Evolutionary conservation across 2,797 vertebrate genomes (phyloP).

Genomic region (Anniella stebbinsi): DNA sequence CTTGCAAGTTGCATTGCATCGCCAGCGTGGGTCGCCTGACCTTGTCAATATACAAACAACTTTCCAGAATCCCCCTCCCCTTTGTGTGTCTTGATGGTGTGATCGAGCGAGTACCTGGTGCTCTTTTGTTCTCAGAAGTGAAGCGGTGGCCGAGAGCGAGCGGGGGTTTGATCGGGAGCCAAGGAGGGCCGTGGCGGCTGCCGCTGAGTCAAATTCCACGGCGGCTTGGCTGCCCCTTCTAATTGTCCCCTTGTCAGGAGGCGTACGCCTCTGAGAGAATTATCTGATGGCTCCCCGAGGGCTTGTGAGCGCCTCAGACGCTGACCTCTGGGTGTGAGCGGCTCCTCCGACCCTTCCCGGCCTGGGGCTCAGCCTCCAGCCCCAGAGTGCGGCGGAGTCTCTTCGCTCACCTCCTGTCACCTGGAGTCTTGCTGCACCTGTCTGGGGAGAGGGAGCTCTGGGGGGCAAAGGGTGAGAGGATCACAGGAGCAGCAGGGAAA

Average conservation of each 20-base stretch:
- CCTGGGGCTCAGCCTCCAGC: constrained; percentile 42
- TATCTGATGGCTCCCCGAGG: constrained; percentile 74
- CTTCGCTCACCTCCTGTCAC: constrained; percentile 67
- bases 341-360: constrained; percentile 36
- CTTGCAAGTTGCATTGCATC: background rate
- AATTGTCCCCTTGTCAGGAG: constrained; percentile 85
- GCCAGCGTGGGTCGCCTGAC: background rate
- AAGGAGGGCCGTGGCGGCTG: background rate
- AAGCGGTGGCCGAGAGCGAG: background rate
- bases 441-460: constrained; percentile 71
- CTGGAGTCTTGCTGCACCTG: constrained; percentile 76
- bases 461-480: constrained; percentile 43
- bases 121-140: constrained; percentile 3
- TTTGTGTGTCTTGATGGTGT: background rate
- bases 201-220: constrained; percentile 61
- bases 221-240: constrained; percentile 76
- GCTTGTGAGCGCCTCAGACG: constrained; percentile 73
- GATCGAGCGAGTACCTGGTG: background rate
- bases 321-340: constrained; percentile 82
- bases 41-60: background rate
- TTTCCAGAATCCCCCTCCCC: background rate
- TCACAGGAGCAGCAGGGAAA: constrained; percentile 37
- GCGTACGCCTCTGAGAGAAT: constrained; percentile 80
- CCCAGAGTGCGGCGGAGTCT: constrained; percentile 7
- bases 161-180: background rate